These are phyloP conservation scores for Peromyscus aztecus DNA, from an alignment of 2,797 vertebrate species.

Conservation along the genomic window DNA sequence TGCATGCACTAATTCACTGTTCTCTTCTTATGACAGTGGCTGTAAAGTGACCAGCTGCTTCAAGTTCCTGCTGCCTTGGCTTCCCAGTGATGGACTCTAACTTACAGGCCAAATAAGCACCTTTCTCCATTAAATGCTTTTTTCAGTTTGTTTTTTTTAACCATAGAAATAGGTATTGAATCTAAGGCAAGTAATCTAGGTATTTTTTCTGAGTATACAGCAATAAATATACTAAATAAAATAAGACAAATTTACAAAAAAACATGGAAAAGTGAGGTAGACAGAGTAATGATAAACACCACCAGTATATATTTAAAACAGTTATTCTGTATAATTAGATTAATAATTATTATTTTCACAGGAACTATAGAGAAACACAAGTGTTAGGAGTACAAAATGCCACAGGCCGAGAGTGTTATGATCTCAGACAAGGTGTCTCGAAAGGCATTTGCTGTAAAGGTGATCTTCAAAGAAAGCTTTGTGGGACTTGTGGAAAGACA, in stretches of 20 bases:
- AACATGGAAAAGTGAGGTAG: neutral
- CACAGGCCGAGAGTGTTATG: too few species aligned
- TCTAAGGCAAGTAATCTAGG: neutral
- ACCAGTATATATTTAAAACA: neutral
- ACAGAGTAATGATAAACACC: neutral
- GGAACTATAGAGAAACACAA: neutral
- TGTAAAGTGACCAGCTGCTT: neutral
- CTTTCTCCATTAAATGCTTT: neutral
- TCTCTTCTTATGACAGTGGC: neutral
- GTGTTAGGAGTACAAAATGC: neutral
- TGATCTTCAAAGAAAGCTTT: neutral
- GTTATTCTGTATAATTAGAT: neutral
- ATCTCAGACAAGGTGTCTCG: neutral
- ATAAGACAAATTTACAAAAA: neutral
- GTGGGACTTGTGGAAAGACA: neutral
- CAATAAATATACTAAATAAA: neutral
- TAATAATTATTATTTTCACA: neutral
- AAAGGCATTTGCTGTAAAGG: neutral
- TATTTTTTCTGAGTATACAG: neutral
- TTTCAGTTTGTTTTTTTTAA: neutral
- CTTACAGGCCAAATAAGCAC: neutral
- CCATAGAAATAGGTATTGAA: neutral
- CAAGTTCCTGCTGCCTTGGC: neutral
- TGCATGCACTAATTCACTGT: neutral
- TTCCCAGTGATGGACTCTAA: neutral